Evolutionary conservation across 2,888 invertebrate genomes (phyloP).

Genomic region (Rhamphomyia laevipes): DNA sequence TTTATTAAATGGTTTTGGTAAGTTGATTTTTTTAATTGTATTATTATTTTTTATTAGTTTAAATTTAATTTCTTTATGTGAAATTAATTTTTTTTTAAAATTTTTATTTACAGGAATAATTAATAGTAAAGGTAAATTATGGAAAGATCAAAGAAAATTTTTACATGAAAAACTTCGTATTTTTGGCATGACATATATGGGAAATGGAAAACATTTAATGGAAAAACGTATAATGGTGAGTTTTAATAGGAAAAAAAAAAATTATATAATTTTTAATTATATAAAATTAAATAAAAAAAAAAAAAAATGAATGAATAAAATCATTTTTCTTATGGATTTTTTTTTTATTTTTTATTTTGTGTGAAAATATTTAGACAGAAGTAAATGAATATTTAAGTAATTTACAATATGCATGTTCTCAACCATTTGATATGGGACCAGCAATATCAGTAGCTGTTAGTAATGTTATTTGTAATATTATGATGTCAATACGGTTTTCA

Average conservation of each 20-base stretch:
- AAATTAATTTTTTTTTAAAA: not conserved
- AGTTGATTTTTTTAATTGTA: slow-evolving; percentile 36
- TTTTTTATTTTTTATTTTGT: slow-evolving; percentile 2
- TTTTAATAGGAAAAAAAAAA: slow-evolving; percentile 11
- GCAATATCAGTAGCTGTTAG: slow-evolving; percentile 70
- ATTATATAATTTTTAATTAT: slow-evolving; percentile 1
- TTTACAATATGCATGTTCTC: slow-evolving; percentile 50
- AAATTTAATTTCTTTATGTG: not conserved
- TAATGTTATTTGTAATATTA: slow-evolving; percentile 81
- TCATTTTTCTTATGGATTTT: not conserved
- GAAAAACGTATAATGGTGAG: slow-evolving; percentile 73
- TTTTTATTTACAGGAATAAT: slow-evolving; percentile 55
- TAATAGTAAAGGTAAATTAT: slow-evolving; percentile 76
- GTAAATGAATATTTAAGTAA: slow-evolving; percentile 60
- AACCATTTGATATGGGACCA: slow-evolving; percentile 61
- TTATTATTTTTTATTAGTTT: not conserved
- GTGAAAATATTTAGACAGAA: slow-evolving; percentile 48
- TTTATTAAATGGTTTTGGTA: slow-evolving; percentile 80
- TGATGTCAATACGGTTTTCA: slow-evolving; percentile 79
- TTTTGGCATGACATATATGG: slow-evolving; percentile 81
- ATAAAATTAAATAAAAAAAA: not conserved
- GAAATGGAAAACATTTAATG: slow-evolving; percentile 68
- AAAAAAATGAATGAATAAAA: not conserved
- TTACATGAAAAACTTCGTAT: slow-evolving; percentile 72
- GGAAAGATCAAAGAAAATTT: slow-evolving; percentile 84